Percentiles rank a stretch among this genome's conserved stretches.
Evolutionary conservation across 2,113 vertebrate genomes (phyloP).

Genomic region (Puntigrus tetrazona): DNA sequence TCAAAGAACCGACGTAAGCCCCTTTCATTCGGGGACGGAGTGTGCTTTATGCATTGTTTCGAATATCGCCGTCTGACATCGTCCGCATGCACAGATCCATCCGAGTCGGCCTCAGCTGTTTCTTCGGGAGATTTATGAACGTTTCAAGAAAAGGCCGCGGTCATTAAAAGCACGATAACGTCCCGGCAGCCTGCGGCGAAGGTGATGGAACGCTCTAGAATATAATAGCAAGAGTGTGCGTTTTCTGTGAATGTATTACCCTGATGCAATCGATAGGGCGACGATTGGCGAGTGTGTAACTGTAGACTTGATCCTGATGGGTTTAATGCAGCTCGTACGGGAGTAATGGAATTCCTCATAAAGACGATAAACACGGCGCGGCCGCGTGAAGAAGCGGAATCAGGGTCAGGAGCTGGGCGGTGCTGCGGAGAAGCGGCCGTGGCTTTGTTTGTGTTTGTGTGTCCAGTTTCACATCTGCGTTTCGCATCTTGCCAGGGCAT

Average conservation of each 20-base stretch:
- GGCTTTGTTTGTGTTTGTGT: slow-evolving; percentile 17
- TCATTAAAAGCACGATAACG: background rate
- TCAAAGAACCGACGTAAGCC: background rate
- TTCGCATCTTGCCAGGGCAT: slow-evolving; percentile 19
- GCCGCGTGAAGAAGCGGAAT: slow-evolving; percentile 13
- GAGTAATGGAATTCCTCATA: background rate
- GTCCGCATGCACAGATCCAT: too few relatives aligned
- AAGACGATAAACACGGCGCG: background rate
- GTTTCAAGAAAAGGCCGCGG: background rate
- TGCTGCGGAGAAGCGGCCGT: background rate
- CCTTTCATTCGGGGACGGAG: background rate
- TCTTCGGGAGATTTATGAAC: background rate
- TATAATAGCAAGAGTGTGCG: background rate
- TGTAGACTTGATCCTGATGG: background rate
- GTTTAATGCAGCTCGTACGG: background rate
- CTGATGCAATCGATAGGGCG: background rate
- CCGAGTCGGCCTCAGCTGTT: background rate
- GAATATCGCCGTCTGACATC: background rate
- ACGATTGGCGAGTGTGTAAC: background rate
- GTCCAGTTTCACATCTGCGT: slow-evolving; percentile 39
- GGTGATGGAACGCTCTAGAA: background rate
- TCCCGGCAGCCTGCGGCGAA: background rate
- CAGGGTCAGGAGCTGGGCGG: slow-evolving; percentile 41
- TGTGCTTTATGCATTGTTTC: background rate
- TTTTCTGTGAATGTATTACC: background rate